A percentile compares a stretch with the other conserved stretches of the same genome.
These are phyloP conservation scores for Vulpes lagopus DNA, from an alignment of 2,113 vertebrate genomes.

Conservation along the genomic window DNA sequence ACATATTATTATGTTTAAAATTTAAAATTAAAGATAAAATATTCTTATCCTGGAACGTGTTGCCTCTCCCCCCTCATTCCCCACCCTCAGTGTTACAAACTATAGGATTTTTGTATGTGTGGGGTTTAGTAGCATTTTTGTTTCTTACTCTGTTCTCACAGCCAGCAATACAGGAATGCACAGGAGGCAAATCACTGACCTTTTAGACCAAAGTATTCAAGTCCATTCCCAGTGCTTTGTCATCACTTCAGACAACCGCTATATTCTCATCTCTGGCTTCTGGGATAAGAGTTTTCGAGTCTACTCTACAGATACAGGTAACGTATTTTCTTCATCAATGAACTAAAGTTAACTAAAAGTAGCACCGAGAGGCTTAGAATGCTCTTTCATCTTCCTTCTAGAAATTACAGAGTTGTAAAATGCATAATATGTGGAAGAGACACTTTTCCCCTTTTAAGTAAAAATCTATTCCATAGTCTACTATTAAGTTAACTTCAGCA, in stretches of 20 bases:
- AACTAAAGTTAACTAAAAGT: not conserved
- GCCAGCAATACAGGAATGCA: conserved; percentile 94
- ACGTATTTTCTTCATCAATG: conserved; percentile 41
- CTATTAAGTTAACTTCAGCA: not conserved
- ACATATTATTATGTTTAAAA: conserved; percentile 36
- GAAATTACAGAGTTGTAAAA: not conserved
- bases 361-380: not conserved
- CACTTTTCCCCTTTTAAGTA: not conserved
- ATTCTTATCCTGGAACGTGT: conserved; percentile 23
- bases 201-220: conserved; percentile 98
- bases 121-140: conserved; percentile 27
- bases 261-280: conserved; percentile 97
- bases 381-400: not conserved
- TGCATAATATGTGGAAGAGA: not conserved
- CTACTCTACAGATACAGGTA: conserved; percentile 98
- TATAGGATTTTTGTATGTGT: conserved; percentile 2
- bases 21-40: conserved; percentile 63
- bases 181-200: conserved; percentile 96
- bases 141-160: conserved; percentile 76
- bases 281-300: conserved; percentile 99
- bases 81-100: not conserved
- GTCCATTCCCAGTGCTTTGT: conserved; percentile 97
- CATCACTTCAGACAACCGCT: conserved; percentile 97
- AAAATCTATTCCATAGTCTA: not conserved
- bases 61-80: not conserved